Percentiles rank a stretch among this genome's conserved stretches.
Conservation (phyloP, 1,140 invertebrate genomes). For the Ceratina calcarata region DNA sequence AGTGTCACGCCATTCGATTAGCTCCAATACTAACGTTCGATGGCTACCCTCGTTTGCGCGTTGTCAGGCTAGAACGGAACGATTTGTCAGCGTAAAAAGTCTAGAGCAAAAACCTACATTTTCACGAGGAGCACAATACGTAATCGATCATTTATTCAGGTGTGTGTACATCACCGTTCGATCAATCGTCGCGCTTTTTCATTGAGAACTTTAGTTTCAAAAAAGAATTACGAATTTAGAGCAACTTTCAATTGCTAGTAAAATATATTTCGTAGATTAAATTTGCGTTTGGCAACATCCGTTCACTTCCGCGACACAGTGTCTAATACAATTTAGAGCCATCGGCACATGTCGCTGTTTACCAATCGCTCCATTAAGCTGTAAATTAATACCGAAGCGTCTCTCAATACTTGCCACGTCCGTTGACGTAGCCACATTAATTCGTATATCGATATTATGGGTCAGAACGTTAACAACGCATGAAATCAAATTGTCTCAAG, state of each 20-base stretch:
- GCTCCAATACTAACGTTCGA: slow-evolving; percentile 12
- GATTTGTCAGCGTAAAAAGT: slow-evolving; percentile 25
- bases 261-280: neutral
- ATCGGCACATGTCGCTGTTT: slow-evolving; percentile 13
- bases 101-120: neutral
- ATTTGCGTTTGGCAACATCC: neutral
- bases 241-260: too few species aligned
- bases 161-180: neutral
- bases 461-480: neutral
- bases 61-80: slow-evolving; percentile 3
- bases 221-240: neutral
- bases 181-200: neutral
- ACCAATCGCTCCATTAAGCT: slow-evolving; percentile 36
- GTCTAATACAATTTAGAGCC: slow-evolving; percentile 10
- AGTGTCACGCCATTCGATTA: slow-evolving; percentile 37
- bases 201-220: neutral
- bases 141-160: neutral
- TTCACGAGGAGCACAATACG: neutral
- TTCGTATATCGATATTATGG: slow-evolving; percentile 24
- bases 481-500: slow-evolving; percentile 6
- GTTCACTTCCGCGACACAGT: neutral
- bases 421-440: slow-evolving; percentile 16
- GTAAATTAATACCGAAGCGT: slow-evolving; percentile 35
- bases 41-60: slow-evolving; percentile 26
- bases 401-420: neutral